phyloP scores from a whole-genome alignment of 2,797 vertebrate species.

The Crossoptilon crossoptilon region DNA sequence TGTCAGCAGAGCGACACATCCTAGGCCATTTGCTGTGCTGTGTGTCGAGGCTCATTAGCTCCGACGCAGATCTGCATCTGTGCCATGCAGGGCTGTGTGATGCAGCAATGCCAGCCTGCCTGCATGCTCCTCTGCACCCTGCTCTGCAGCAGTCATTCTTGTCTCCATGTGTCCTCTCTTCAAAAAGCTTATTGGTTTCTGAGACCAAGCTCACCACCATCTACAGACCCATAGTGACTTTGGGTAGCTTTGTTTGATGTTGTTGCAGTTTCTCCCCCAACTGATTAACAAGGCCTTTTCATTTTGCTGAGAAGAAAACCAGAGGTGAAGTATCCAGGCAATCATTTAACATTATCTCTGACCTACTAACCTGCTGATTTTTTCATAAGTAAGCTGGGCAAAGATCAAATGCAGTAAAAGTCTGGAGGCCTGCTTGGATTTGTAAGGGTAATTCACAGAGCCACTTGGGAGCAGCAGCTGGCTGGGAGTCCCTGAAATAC shows the following conservation, averaged over 20 bases:
- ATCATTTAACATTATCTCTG: not conserved
- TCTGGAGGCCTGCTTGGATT: not conserved
- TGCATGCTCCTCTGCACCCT: not conserved
- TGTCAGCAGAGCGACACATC: not conserved
- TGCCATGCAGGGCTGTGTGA: not conserved
- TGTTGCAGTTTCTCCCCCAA: rapidly evolving
- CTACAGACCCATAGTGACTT: not conserved
- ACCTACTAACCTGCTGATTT: not conserved
- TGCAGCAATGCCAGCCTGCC: rapidly evolving
- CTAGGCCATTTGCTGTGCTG: constrained; percentile 7
- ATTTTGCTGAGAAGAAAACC: not conserved
- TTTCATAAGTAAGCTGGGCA: not conserved
- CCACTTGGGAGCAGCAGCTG: not conserved
- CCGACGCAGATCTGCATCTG: not conserved
- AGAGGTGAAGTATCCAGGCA: not conserved
- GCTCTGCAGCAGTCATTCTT: not conserved
- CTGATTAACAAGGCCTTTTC: not conserved
- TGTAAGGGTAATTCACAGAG: rapidly evolving
- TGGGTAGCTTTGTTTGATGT: not conserved
- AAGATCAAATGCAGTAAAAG: not conserved
- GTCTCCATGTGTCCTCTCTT: not conserved
- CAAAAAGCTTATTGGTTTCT: not conserved
- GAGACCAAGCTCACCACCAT: not conserved
- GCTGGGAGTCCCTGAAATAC: not conserved
- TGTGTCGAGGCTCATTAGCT: constrained; percentile 1